Base-by-base conservation (phyloP, 2,888 invertebrate species). In the Dyspetes luteomarginatus region DNA sequence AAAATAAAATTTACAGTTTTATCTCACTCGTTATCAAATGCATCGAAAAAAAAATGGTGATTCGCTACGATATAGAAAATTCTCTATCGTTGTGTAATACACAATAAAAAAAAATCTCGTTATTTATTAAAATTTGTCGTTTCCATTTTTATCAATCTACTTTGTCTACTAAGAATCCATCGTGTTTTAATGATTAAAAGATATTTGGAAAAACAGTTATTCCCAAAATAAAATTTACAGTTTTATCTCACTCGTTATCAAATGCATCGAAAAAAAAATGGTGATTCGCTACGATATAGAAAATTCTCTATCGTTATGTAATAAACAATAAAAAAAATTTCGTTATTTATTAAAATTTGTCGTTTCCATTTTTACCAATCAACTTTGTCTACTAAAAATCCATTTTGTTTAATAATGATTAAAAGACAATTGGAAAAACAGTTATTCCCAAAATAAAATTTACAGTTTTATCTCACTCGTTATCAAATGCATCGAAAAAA, bases 1-100 rank as follows among this genome's bases (percentile, higher is more conserved):
- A n/a, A n/a, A n/a, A n/a, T n/a, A n/a, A n/a, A n/a, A n/a, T n/a
- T n/a, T n/a, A n/a, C n/a, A n/a, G n/a, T n/a, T n/a, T n/a, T n/a
- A n/a, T n/a, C n/a, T n/a, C n/a, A n/a, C n/a, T n/a, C n/a, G n/a
- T n/a, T n/a, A n/a, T n/a, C 55, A 77, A 81, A 50, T 81, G 81
- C 36, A 72, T 72, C 26, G 36, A 36, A 2, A 72, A 56, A n/a
- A 1, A 76, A 72, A 48, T 80, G 65, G 67, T 80, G 79, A 80
- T 75, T 30, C 9, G 22, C 3, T 52, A 24, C 48, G 22, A 48
- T 36, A 36, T 12, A 12, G 36, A 36, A 36, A 7, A 36, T 1
- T 36, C 12, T 7, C 36, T 12, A 36, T 12, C 17, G 48, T 17
- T 48, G 30, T 36, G 22, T 52, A 12, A n/a, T 17, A 41, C 12